phyloP scores from a whole-genome alignment of 1,140 invertebrate genomes.

The Xylocopa sonorina region DNA sequence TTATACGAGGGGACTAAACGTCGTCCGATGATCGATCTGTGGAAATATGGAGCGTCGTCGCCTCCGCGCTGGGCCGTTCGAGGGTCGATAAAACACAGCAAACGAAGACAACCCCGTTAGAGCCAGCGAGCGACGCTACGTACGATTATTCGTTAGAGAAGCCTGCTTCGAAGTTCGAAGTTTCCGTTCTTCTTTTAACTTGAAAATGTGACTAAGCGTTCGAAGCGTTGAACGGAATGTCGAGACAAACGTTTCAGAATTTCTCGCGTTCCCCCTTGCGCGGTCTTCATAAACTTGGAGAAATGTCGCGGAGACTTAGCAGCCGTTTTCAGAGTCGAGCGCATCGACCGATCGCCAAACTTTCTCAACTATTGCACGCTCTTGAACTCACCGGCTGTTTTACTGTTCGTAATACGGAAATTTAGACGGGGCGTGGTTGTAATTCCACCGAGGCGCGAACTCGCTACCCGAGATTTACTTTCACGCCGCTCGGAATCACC shows the following conservation, averaged over 20 bases:
- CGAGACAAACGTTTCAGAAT: background rate
- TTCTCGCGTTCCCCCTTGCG: background rate
- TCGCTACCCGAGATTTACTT: background rate
- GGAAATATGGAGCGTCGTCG: too few species aligned
- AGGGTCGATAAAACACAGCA: too few species aligned
- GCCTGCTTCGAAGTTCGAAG: too few species aligned
- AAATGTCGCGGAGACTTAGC: background rate
- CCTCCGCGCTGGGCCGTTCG: too few species aligned
- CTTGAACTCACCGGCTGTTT: background rate
- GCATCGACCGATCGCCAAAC: background rate
- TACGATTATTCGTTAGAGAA: too few species aligned
- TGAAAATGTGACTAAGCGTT: too few species aligned
- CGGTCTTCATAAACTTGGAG: background rate
- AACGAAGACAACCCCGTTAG: too few species aligned
- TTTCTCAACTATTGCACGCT: background rate
- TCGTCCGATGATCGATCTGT: background rate
- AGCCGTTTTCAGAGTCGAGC: background rate
- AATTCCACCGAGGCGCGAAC: background rate
- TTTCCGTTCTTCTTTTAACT: too few species aligned
- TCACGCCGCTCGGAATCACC: background rate
- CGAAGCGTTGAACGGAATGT: too few species aligned
- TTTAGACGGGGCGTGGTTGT: background rate
- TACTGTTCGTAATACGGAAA: background rate
- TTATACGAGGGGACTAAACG: conserved; percentile 5
- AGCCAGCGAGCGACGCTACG: too few species aligned